Base-by-base conservation (phyloP, 2,113 vertebrate species). In the Lipotes vexillifer region DNA sequence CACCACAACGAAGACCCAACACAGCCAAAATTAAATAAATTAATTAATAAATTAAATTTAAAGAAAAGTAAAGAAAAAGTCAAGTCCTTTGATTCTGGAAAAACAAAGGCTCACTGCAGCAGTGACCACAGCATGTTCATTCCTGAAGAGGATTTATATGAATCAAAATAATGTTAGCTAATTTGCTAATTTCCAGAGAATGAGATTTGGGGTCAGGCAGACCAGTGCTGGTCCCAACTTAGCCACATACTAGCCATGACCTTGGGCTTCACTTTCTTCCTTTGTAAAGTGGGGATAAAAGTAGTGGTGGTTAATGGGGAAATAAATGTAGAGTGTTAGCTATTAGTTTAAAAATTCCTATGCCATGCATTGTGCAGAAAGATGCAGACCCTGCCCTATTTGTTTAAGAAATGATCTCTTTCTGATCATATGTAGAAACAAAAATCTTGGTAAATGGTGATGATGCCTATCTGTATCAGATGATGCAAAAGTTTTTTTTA, bases 331-430 rank as follows among this genome's bases (percentile, higher is more conserved):
- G 21, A 25, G 41, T 38, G 21, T 75, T 81, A 57, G 31, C 18
- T 57, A 9, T 72, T 81, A 15, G 55, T 92, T 95, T 90, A 57
- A 81, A 91, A 59, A 55, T 96, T 52, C 38, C 63, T 65, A 12
- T 63, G 41, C 21, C 10, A 9, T 44, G 29, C 29, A 15, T n/a
- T 59, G 49, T 59, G 23, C 2, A 1, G 18, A 49, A 81, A 68
- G 72, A 72, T 31, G 52, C 33, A 65, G 44, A 38, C 75, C 2
- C 49, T 46, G 9, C 20, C 61, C 18, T 83, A 20, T 74, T 46
- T 69, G 25, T 80, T 29, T 65, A 36, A 78, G 38, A 82, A 81
- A 18, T 55, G 68, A 1, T 38, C 18, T 68, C 29, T 41, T 91
- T 84, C 52, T 86, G 38, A 59, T 88, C 68, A 81, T 46, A 49